Conservation (phyloP, 2,113 vertebrate genomes). For the Nesogale talazaci region DNA sequence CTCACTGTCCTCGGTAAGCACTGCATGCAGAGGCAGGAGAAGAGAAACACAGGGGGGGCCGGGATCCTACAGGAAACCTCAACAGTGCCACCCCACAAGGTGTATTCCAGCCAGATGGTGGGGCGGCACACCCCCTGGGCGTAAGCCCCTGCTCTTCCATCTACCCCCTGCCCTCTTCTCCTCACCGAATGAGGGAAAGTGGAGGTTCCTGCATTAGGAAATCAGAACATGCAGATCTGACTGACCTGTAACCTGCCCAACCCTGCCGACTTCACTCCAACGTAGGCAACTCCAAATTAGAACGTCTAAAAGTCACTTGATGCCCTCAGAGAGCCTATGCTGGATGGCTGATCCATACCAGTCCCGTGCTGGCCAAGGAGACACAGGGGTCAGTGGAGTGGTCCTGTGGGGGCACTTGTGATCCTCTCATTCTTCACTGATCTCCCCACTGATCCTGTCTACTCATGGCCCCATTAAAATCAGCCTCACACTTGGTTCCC, state of each 20-base stretch:
- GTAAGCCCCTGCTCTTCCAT: background rate
- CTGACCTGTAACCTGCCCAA: background rate
- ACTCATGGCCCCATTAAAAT: background rate
- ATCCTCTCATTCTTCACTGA: background rate
- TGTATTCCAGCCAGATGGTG: no score
- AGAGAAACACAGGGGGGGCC: no score
- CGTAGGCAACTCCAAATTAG: no score
- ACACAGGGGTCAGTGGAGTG: background rate
- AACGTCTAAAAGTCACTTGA: background rate
- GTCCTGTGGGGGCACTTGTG: no score
- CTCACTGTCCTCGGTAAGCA: conserved; percentile 96
- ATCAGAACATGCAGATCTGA: background rate
- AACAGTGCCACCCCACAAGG: no score
- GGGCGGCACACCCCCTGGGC: no score
- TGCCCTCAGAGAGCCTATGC: background rate
- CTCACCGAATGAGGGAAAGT: background rate
- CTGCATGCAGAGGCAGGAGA: rapidly evolving
- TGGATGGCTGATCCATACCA: rapidly evolving
- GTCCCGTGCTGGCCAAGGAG: no score
- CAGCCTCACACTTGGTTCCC: background rate
- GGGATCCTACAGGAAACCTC: background rate
- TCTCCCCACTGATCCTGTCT: background rate
- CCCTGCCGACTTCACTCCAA: no score
- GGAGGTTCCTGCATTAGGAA: background rate
- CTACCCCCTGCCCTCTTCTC: rapidly evolving